Evolutionary conservation across 2,888 invertebrate genomes (phyloP).

Genomic region (Macropis europaea): DNA sequence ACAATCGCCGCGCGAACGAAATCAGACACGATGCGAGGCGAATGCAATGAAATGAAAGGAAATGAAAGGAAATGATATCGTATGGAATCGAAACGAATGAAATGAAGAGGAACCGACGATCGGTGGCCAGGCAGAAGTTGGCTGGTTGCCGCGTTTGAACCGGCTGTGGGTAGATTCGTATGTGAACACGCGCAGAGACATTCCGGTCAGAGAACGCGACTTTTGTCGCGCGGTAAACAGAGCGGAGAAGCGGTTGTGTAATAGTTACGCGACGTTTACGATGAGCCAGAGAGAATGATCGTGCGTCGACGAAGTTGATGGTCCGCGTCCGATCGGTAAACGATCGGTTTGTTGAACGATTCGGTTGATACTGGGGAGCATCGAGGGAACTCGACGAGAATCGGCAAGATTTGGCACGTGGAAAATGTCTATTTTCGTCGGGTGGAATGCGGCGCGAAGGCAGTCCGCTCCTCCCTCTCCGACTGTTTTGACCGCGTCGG

Average conservation of each 20-base stretch:
- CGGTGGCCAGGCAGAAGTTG: slow-evolving; percentile 4
- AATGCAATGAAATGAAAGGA: too few species aligned
- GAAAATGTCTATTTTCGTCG: slow-evolving; percentile 59
- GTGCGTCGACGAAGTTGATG: background rate
- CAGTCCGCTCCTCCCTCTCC: slow-evolving; percentile 10
- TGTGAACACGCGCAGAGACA: background rate
- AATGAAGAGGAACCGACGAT: too few species aligned
- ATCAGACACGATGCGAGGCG: too few species aligned
- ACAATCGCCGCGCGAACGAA: too few species aligned
- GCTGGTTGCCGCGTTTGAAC: slow-evolving; percentile 15
- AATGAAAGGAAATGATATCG: too few species aligned
- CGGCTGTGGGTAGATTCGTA: slow-evolving; percentile 2
- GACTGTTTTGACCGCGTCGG: slow-evolving; percentile 17
- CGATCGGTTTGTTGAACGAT: background rate
- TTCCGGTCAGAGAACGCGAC: background rate
- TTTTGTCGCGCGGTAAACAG: background rate
- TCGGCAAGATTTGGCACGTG: slow-evolving; percentile 58
- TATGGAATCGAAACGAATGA: too few species aligned
- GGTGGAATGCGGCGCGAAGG: slow-evolving; percentile 51
- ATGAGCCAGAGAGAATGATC: background rate
- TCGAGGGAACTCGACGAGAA: slow-evolving; percentile 21
- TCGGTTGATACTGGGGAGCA: background rate
- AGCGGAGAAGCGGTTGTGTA: background rate
- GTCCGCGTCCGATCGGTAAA: background rate
- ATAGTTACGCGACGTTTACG: background rate